A percentile compares a stretch with the other conserved stretches of the same genome.
Conservation (phyloP, 1,140 invertebrate genomes). For the Drosophila sucinea region DNA sequence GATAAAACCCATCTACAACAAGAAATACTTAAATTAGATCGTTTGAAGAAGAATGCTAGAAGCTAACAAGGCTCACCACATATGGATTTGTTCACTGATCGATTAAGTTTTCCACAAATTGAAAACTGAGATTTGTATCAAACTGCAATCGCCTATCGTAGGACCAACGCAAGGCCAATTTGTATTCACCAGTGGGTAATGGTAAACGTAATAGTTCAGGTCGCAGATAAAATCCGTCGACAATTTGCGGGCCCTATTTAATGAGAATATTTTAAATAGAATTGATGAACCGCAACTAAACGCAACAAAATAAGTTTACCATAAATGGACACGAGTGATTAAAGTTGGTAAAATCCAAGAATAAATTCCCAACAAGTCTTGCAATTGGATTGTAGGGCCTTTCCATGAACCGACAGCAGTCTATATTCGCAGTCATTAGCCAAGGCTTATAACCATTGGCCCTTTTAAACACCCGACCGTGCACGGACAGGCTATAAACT, state of each 20-base stretch:
- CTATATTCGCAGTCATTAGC: background rate
- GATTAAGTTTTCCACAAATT: background rate
- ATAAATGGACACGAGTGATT: conserved; percentile 14
- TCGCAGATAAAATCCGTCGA: background rate
- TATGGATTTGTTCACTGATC: background rate
- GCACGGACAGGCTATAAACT: background rate
- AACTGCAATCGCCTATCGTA: background rate
- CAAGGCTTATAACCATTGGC: conserved; percentile 2
- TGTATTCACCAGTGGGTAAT: background rate
- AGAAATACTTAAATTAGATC: background rate
- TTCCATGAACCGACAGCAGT: background rate
- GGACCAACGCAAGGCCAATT: background rate
- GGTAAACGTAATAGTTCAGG: background rate
- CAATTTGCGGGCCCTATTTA: background rate
- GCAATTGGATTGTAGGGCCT: background rate
- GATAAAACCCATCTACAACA: background rate
- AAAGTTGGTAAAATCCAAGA: conserved; percentile 1
- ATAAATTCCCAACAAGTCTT: background rate
- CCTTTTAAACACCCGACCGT: background rate
- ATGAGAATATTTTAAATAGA: no score
- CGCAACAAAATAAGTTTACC: background rate
- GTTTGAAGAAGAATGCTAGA: no score
- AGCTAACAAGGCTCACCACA: background rate
- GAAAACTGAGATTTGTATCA: background rate
- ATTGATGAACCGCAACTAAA: no score